A percentile compares a stretch with the other conserved stretches of the same genome.
Evolutionary conservation across 1,140 invertebrate species (phyloP).

Genomic region (Copidosoma floridanum): DNA sequence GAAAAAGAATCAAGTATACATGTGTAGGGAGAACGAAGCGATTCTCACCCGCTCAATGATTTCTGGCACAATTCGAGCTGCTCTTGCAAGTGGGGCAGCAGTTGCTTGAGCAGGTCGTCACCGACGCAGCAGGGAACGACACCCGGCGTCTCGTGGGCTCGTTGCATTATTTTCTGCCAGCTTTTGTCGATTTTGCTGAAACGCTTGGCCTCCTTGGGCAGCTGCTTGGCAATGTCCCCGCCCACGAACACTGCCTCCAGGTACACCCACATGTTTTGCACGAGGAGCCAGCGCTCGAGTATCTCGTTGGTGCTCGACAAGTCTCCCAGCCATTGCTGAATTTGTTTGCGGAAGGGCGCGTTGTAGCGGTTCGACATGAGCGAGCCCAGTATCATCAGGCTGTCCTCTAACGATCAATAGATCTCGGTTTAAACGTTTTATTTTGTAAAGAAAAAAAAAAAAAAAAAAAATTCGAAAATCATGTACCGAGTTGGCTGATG

Average conservation of each 20-base stretch:
- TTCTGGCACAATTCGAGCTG: conserved; percentile 96
- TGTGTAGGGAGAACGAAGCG: neutral
- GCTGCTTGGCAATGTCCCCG: conserved; percentile 95
- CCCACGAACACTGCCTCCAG: conserved; percentile 97
- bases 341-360: conserved; percentile 93
- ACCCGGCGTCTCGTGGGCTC: conserved; percentile 90
- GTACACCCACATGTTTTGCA: conserved; percentile 99
- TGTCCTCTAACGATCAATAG: too few relatives aligned
- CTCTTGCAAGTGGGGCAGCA: conserved; percentile 93
- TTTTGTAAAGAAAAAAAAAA: too few relatives aligned
- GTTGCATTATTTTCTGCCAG: conserved; percentile 97
- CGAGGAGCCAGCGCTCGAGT: conserved; percentile 91
- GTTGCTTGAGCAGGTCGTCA: conserved; percentile 88
- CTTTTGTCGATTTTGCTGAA: conserved; percentile 97
- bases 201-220: conserved; percentile 90
- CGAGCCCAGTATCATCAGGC: conserved; percentile 91
- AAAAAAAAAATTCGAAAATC: neutral
- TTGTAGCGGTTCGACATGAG: conserved; percentile 90
- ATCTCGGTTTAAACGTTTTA: too few relatives aligned
- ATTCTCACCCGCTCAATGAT: conserved; percentile 79
- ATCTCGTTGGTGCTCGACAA: conserved; percentile 96
- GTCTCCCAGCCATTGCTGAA: conserved; percentile 93
- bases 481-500: conserved; percentile 72
- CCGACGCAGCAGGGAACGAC: conserved; percentile 95
- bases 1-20: too few relatives aligned